These are phyloP conservation scores for Platyrinchus mystaceus DNA, from an alignment of 2,797 vertebrate genomes.

Conservation along the genomic window DNA sequence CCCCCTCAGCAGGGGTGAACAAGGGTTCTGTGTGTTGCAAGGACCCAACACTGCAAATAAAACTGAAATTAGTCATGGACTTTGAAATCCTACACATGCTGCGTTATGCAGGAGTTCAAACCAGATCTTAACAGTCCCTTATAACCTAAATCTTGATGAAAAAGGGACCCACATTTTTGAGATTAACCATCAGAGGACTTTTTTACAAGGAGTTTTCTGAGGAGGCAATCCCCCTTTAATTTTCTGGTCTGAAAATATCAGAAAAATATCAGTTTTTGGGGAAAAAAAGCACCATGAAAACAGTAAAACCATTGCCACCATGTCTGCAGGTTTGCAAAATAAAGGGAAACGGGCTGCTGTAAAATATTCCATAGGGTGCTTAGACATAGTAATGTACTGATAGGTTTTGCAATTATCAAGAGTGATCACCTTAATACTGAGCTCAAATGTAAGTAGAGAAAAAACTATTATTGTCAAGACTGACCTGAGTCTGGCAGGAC, in stretches of 20 bases:
- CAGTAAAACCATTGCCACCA: background rate
- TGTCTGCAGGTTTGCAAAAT: background rate
- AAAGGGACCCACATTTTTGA: background rate
- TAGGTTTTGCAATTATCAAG: background rate
- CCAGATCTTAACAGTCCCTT: background rate
- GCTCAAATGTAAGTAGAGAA: background rate
- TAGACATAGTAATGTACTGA: background rate
- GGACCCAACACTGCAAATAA: background rate
- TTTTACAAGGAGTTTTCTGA: background rate
- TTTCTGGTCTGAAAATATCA: background rate
- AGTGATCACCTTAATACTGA: background rate
- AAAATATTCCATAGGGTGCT: background rate
- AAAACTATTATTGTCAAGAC: background rate
- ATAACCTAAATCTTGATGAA: background rate
- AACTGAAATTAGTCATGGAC: background rate
- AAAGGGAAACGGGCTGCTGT: background rate
- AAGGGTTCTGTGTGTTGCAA: background rate
- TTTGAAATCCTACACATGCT: background rate
- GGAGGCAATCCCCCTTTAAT: background rate
- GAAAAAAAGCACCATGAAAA: background rate
- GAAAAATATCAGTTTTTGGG: too few relatives aligned
- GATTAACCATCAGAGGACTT: background rate
- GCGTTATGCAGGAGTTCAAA: background rate
- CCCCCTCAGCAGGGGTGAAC: background rate
- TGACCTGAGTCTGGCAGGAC: background rate